These are phyloP conservation scores for Eupithecia centaureata DNA, from an alignment of 2,888 invertebrate genomes.

Conservation along the genomic window DNA sequence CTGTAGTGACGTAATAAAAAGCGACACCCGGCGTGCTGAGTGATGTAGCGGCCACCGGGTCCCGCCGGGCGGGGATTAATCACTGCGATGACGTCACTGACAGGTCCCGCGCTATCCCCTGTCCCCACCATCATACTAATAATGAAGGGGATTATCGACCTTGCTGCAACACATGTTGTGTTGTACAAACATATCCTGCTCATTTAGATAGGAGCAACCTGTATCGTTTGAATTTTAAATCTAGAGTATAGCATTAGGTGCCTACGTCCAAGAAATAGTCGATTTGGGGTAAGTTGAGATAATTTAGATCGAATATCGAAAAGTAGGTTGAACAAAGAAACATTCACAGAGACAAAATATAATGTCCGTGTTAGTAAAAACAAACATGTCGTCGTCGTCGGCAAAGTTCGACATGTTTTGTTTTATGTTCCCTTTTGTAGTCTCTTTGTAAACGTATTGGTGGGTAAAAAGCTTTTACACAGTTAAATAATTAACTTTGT, in stretches of 20 bases:
- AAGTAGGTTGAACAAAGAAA: neutral
- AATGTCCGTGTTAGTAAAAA: neutral
- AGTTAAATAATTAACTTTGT: neutral
- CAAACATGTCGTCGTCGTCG: neutral
- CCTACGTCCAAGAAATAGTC: neutral
- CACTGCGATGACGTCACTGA: conserved; percentile 32
- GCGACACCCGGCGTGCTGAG: conserved; percentile 22
- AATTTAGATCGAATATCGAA: neutral
- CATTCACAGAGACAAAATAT: neutral
- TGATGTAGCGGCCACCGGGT: conserved; percentile 28
- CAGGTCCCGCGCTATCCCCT: conserved; percentile 24
- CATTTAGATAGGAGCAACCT: neutral
- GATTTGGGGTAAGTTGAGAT: neutral
- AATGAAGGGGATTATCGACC: neutral
- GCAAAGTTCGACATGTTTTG: neutral
- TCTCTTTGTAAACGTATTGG: neutral
- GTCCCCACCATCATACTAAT: neutral
- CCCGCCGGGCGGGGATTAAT: conserved; percentile 26
- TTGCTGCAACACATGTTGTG: neutral
- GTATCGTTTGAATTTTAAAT: neutral
- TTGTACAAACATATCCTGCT: neutral
- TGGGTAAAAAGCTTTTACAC: neutral
- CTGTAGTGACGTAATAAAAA: conserved; percentile 13
- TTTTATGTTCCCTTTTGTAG: conserved; percentile 3
- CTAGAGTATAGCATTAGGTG: neutral